These are phyloP conservation scores for Cardiocondyla obscurior DNA, from an alignment of 1,140 invertebrate species.

Conservation along the genomic window DNA sequence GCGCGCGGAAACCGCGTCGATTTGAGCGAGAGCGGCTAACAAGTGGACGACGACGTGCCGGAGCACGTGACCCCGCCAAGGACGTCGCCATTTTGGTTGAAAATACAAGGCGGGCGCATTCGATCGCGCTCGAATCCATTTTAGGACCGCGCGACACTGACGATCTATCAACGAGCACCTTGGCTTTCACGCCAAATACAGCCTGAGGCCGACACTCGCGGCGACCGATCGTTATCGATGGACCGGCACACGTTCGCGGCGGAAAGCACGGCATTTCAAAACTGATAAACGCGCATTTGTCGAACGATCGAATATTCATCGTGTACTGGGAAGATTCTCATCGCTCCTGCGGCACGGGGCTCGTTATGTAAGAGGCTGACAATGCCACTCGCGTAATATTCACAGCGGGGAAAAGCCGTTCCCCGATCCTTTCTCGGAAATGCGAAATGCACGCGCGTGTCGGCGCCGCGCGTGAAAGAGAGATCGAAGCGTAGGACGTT, in stretches of 20 bases:
- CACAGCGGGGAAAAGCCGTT: conserved; percentile 59
- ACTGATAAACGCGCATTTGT: not conserved
- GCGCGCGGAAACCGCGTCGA: conserved; percentile 4
- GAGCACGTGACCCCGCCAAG: conserved; percentile 81
- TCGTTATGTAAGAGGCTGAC: conserved; percentile 68
- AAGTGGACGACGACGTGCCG: not conserved
- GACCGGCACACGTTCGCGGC: not conserved
- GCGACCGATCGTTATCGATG: not conserved
- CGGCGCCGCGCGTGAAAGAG: conserved; percentile 4
- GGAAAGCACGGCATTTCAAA: not conserved
- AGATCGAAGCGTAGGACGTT: not conserved
- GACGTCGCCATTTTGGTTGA: conserved; percentile 78
- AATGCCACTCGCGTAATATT: conserved; percentile 71
- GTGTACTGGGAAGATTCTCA: conserved; percentile 71
- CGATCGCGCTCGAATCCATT: conserved; percentile 9
- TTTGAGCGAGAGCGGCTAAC: not conserved
- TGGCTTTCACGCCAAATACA: conserved; percentile 49
- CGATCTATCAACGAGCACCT: conserved; percentile 26
- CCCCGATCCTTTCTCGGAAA: conserved; percentile 44
- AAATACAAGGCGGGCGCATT: conserved; percentile 60
- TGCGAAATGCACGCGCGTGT: conserved; percentile 6
- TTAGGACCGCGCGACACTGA: conserved; percentile 35
- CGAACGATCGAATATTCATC: conserved; percentile 14
- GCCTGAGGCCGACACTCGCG: not conserved
- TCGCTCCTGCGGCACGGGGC: conserved; percentile 58